Evolutionary conservation across 2,888 invertebrate species (phyloP), one percentile per base, ranked within the genome.

Genomic region (Barypeithes pellucidus): DNA sequence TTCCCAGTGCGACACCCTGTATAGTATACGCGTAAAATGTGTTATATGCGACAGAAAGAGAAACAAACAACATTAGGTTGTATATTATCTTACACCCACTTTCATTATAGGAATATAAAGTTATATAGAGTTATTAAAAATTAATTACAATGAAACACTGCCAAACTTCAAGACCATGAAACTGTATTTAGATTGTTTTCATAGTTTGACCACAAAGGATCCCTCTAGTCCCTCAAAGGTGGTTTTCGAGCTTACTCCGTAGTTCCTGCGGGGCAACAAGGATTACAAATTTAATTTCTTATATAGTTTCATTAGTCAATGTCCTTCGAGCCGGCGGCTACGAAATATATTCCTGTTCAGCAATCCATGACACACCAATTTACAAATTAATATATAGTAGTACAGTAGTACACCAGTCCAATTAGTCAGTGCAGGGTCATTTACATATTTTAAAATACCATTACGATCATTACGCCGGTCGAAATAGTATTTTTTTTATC

Each of bases 271-370:
- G 72, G 24, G 57, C 59, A 63, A 63, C 63, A 45, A 63, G 72
- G 72, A 62, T 68, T 74, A 72, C 62, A 72, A 75, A 71, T 75
- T 71, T 75, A 71, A 75, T 71, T 75, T 74, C 71, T 72, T 59
- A 72, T 62, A 75, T 62, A 75, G 67, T 68, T 71, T 67, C 71
- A 72, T 75, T 75, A 75, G 68, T 72, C 72, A 75, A 75, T 45
- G 71, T 72, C 71, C 60, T 65, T 11, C 39, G 60, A n/a, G 59
- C 61, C 57, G 57, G 68, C 57, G 73, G 61, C 69, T 59, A 60
- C 24, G 69, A 43, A 43, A 47, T 69, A 73, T 59, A 70, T 73
- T 73, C 69, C 69, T 60, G 33, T 47, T 62, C 69, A 65, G 63
- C 66, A 63, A 73, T 73, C 69, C 73, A 22, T 73, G 69, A 66